Conservation (phyloP, 2,888 invertebrate genomes). For the Ischnus inquisitorius region DNA sequence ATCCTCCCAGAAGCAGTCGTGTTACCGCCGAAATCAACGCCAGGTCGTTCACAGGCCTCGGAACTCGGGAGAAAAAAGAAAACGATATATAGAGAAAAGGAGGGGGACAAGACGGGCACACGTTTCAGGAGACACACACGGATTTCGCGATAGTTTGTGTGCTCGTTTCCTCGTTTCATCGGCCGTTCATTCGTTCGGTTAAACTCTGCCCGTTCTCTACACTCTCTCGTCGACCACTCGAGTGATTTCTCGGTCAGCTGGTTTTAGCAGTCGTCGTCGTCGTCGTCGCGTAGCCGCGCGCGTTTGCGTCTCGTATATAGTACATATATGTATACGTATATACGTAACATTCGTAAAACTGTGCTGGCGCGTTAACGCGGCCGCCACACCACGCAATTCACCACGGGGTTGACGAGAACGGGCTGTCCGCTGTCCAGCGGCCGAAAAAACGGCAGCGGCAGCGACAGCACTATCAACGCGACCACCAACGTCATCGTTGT, state of each 20-base stretch:
- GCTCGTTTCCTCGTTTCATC: constrained; percentile 21
- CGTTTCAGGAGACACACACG: constrained; percentile 10
- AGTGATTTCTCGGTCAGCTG: constrained; percentile 33
- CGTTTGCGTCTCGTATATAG: constrained; percentile 20
- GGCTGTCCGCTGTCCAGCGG: constrained; percentile 50
- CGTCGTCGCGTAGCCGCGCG: constrained; percentile 35
- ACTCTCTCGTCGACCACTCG: neutral
- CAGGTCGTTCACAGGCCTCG: constrained; percentile 62
- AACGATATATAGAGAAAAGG: neutral
- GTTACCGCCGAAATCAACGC: constrained; percentile 64
- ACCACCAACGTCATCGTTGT: constrained; percentile 13
- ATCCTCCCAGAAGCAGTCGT: constrained; percentile 52
- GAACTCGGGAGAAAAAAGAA: constrained; percentile 34
- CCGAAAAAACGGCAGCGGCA: constrained; percentile 52
- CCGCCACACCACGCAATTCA: constrained; percentile 54
- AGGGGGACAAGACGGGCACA: neutral
- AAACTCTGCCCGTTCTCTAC: constrained; percentile 12
- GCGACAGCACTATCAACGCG: constrained; percentile 29
- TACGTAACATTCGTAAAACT: constrained; percentile 20
- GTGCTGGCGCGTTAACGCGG: constrained; percentile 64
- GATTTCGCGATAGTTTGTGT: neutral
- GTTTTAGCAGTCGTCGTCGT: constrained; percentile 53
- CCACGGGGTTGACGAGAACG: constrained; percentile 63
- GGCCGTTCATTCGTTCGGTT: constrained; percentile 27
- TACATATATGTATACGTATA: neutral